These are phyloP conservation scores for Cremastinae sp. DNA, from an alignment of 2,888 invertebrate species.

Conservation along the genomic window DNA sequence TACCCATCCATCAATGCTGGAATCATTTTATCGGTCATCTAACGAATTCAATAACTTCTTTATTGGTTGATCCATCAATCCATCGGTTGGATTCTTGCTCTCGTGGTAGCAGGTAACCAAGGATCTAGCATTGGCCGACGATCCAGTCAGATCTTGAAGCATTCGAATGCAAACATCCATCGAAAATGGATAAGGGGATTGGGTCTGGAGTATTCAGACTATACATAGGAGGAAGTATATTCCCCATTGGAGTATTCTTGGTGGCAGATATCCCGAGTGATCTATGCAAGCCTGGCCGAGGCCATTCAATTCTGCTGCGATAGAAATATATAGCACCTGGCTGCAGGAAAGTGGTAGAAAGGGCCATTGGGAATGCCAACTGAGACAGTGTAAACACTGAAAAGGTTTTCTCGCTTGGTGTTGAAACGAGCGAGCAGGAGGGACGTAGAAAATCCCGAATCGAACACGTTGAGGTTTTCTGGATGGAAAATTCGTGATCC, in stretches of 20 bases:
- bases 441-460: slow-evolving; percentile 19
- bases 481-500: slow-evolving; percentile 69
- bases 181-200: slow-evolving; percentile 33
- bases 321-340: slow-evolving; percentile 9
- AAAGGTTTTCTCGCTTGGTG: slow-evolving; percentile 5
- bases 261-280: slow-evolving; percentile 27
- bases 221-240: slow-evolving; percentile 15
- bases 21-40: too few species aligned
- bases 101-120: background rate
- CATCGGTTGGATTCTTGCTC: background rate
- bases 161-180: slow-evolving; percentile 48
- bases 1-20: too few species aligned
- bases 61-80: background rate
- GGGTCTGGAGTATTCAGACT: background rate
- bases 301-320: slow-evolving; percentile 39
- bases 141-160: background rate
- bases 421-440: slow-evolving; percentile 3
- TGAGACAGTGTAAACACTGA: slow-evolving; percentile 38
- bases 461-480: slow-evolving; percentile 64
- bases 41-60: too few species aligned
- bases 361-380: slow-evolving; percentile 35
- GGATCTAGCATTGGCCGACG: background rate
- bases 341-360: slow-evolving; percentile 16
- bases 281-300: slow-evolving; percentile 25
- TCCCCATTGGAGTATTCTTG: slow-evolving; percentile 20